A percentile compares a stretch with the other conserved stretches of the same genome.
These are phyloP conservation scores for Antheraea mylitta DNA, from an alignment of 1,140 invertebrate species.

Conservation along the genomic window DNA sequence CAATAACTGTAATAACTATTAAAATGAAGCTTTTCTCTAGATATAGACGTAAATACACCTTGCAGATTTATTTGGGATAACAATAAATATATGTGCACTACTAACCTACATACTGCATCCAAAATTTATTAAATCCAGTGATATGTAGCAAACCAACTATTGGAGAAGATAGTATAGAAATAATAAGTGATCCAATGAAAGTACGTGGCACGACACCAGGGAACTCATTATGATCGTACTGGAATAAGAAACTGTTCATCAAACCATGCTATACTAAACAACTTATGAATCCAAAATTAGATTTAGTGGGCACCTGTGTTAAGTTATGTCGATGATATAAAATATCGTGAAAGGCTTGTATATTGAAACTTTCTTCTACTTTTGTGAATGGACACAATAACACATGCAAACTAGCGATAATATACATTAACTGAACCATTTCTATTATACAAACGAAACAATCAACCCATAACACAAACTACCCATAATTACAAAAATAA, in stretches of 20 bases:
- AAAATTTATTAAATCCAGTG: conserved; percentile 90
- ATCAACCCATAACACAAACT: too few relatives aligned
- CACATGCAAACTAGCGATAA: conserved; percentile 88
- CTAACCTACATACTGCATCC: conserved; percentile 94
- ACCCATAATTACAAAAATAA: too few relatives aligned
- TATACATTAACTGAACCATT: conserved; percentile 71
- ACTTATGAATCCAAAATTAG: conserved; percentile 69
- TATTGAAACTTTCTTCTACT: conserved; percentile 99
- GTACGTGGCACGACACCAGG: conserved; percentile 98
- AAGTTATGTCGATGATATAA: conserved; percentile 93
- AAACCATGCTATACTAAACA: conserved; percentile 39
- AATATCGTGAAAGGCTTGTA: conserved; percentile 98
- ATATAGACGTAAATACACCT: neutral
- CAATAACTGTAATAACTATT: too few relatives aligned
- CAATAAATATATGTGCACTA: conserved; percentile 24
- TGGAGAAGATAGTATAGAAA: conserved; percentile 90
- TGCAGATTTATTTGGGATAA: neutral
- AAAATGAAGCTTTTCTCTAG: too few relatives aligned
- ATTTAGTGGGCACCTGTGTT: conserved; percentile 83
- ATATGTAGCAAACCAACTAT: conserved; percentile 85
- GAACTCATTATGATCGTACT: conserved; percentile 97
- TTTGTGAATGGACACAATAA: conserved; percentile 97
- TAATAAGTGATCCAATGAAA: conserved; percentile 95
- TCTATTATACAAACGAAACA: conserved; percentile 22
- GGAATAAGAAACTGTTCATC: conserved; percentile 68